phyloP scores from a whole-genome alignment of 2,113 vertebrate genomes.

The Strix uralensis region DNA sequence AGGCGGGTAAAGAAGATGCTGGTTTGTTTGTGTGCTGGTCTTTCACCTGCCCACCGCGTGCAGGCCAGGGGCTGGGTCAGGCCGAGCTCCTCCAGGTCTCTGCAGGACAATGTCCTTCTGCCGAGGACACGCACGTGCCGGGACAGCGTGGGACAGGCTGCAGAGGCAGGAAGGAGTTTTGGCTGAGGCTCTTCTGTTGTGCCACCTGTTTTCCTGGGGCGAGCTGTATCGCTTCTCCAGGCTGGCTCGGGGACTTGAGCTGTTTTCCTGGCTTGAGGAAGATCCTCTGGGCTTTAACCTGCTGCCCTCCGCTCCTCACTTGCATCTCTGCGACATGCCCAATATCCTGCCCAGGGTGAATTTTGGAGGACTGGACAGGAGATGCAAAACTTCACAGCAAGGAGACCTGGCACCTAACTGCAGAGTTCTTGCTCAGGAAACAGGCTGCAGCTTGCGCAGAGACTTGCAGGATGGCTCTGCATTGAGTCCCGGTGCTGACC shows the following conservation, averaged over 20 bases:
- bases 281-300: background rate
- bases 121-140: background rate
- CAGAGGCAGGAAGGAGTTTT: background rate
- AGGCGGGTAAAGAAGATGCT: background rate
- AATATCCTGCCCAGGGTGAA: background rate
- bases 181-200: background rate
- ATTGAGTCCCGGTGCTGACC: background rate
- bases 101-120: background rate
- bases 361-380: background rate
- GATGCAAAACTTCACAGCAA: background rate
- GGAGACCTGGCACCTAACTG: background rate
- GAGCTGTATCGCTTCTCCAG: background rate
- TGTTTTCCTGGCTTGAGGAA: background rate
- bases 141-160: background rate
- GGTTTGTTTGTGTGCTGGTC: background rate
- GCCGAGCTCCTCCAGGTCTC: background rate
- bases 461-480: background rate
- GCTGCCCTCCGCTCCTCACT: background rate
- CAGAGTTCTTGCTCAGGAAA: background rate
- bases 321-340: fast-evolving
- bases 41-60: background rate
- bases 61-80: background rate
- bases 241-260: background rate
- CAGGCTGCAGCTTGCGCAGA: background rate
- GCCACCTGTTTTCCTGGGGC: background rate